Conservation (phyloP, 2,113 vertebrate species). For the Gyps fulvus region DNA sequence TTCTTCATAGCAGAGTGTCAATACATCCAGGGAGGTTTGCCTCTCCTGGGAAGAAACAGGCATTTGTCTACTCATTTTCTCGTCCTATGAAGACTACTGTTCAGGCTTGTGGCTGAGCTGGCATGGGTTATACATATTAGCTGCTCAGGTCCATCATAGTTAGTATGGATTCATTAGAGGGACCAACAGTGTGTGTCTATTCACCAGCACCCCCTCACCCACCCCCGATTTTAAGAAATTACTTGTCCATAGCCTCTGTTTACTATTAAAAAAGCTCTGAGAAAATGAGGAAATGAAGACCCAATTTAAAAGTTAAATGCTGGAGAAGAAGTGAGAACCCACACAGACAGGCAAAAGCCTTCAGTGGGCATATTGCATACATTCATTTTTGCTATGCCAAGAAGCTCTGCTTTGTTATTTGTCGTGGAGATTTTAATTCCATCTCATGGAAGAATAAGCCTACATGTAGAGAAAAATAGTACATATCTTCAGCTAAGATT, state of each 20-base stretch:
- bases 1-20: constrained; percentile 16
- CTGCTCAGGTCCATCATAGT: not conserved
- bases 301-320: not conserved
- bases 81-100: not conserved
- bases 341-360: not conserved
- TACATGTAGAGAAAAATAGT: not conserved
- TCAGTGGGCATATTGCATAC: not conserved
- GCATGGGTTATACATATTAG: accelerated
- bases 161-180: not conserved
- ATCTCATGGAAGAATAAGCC: not conserved
- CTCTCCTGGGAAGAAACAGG: constrained; percentile 30
- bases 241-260: not conserved
- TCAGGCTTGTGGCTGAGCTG: not conserved
- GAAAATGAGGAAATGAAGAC: not conserved
- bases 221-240: not conserved
- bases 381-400: not conserved
- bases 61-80: constrained; percentile 30
- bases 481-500: not conserved
- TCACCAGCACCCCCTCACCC: not conserved
- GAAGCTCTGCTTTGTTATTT: not conserved
- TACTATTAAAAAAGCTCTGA: not conserved
- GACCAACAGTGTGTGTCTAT: not conserved
- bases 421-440: not conserved
- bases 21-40: constrained; percentile 19
- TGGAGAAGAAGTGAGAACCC: not conserved